Evolutionary conservation across 1,140 invertebrate species (phyloP), one percentile per base, ranked within the genome.

Genomic region (Hormaphis cornu): DNA sequence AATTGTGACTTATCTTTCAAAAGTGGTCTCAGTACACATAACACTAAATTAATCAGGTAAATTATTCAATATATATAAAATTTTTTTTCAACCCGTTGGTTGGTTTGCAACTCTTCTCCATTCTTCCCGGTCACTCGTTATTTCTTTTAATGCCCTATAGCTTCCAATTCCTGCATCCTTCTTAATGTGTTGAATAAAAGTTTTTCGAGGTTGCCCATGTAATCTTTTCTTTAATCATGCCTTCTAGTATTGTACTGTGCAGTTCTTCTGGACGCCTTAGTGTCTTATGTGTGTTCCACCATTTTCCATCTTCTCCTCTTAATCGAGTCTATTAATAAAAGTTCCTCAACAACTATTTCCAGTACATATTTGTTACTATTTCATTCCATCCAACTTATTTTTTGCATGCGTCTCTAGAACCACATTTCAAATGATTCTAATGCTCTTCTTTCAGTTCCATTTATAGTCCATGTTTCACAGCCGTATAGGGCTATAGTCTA

Each of bases 1-100:
- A 75, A 80, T 30, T 83, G 82, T 74, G 83, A 85, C 76, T 75
- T 86, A 35, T 83, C 82, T 0, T 83, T 84, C 70, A 75, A 77
- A 33, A 81, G 82, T 77, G 80, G 81, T 5, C 76, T 85, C 16
- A 78, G 79, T 71, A 79, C 82, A 20, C 80, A 83, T 75, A 84
- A 84, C 73, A 81, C 81, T 2, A 78, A 77, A 74, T 76, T 81
- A 73, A 72, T 83, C 40, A 78, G 74, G 79, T 81, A 78, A 71
- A 46, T 72, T 42, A 22, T 40, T 40, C 46, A 20, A 61, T 59
- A 48, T 10, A 40, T 24, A 7, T 46, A 26, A 58, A 10, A 8
- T 14, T 48, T 30, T n/a, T n/a, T n/a, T n/a, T n/a, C n/a, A n/a
- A n/a, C n/a, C n/a, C n/a, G n/a, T n/a, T n/a, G n/a, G n/a, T n/a